These are phyloP conservation scores for Dryobates pubescens DNA, from an alignment of 2,797 vertebrate genomes.

Conservation along the genomic window DNA sequence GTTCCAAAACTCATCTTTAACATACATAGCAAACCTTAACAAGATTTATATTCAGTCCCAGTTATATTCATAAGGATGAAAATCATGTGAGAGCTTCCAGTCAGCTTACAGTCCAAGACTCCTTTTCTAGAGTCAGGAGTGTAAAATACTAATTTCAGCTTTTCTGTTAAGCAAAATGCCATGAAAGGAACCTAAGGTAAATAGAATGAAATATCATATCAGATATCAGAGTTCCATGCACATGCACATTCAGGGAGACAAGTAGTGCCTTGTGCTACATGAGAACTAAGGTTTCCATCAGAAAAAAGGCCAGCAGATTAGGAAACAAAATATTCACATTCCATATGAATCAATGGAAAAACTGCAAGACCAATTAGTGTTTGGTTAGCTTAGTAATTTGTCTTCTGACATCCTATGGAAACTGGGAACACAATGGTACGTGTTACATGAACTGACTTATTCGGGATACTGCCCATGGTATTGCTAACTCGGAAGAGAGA, in stretches of 20 bases:
- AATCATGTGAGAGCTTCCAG: neutral
- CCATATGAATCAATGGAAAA: neutral
- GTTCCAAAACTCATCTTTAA: neutral
- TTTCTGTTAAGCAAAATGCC: neutral
- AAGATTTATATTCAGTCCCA: neutral
- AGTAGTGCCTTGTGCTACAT: neutral
- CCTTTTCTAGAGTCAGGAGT: fast-evolving
- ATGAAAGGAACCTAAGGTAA: neutral
- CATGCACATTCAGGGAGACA: neutral
- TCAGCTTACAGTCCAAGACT: neutral
- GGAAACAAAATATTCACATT: conserved; percentile 21
- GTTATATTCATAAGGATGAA: neutral
- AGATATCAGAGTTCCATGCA: neutral
- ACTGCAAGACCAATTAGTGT: neutral
- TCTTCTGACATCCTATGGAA: neutral
- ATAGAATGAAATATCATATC: neutral
- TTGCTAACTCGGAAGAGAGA: neutral
- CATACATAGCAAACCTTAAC: fast-evolving
- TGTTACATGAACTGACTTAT: neutral
- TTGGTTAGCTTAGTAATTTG: neutral
- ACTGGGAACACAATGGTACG: neutral
- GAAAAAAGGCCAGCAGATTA: neutral
- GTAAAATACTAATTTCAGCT: neutral
- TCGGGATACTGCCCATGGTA: neutral
- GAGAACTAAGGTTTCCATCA: neutral